phyloP scores from a whole-genome alignment of 2,888 invertebrate genomes.

The Cotesia congregata region DNA sequence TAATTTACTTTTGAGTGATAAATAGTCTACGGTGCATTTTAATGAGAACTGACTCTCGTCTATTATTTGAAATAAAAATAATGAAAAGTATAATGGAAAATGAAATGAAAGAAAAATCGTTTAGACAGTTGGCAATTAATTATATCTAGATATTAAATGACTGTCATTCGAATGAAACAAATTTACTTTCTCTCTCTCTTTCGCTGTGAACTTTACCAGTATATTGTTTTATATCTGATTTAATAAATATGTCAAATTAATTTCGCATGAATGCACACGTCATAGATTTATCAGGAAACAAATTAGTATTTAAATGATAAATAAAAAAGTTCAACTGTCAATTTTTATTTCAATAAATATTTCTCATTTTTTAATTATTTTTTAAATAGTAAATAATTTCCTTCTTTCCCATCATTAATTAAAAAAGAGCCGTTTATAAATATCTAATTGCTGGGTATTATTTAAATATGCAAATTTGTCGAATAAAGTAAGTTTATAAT shows the following conservation, averaged over 20 bases:
- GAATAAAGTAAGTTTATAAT: too few species aligned
- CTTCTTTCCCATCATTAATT: too few species aligned
- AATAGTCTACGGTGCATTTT: constrained; percentile 46
- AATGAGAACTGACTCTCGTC: constrained; percentile 37
- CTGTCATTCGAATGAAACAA: constrained; percentile 26
- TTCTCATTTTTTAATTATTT: not conserved
- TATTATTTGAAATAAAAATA: constrained; percentile 33
- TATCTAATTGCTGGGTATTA: too few species aligned
- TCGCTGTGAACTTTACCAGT: constrained; percentile 9
- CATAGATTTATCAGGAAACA: constrained; percentile 7
- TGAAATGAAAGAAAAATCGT: constrained; percentile 35
- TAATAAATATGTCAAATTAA: constrained; percentile 22
- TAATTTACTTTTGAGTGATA: constrained; percentile 44
- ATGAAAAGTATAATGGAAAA: constrained; percentile 7
- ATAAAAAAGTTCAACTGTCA: not conserved
- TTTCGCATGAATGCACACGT: constrained; percentile 15
- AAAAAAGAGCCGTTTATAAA: too few species aligned
- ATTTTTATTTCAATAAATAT: constrained; percentile 11
- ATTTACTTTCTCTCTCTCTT: constrained; percentile 16
- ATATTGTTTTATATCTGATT: not conserved
- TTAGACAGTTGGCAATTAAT: constrained; percentile 45
- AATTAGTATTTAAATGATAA: not conserved
- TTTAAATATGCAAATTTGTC: too few species aligned
- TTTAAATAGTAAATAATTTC: not conserved
- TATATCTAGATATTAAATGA: constrained; percentile 39